Conservation (phyloP, 2,797 vertebrate genomes). For the Heteromormyrus szaboi region DNA sequence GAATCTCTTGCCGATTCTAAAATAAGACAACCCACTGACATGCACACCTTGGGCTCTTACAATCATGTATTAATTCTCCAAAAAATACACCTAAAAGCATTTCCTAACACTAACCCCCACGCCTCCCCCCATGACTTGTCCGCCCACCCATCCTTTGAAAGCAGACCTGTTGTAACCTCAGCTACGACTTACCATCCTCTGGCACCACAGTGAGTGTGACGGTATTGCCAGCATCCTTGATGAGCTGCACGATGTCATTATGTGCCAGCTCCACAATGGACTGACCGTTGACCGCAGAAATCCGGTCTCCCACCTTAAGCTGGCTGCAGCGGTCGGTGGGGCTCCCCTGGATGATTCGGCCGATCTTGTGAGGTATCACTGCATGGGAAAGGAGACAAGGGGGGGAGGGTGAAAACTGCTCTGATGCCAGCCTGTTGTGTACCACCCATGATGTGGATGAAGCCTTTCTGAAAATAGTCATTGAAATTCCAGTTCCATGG, state of each 20-base stretch:
- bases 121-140: not conserved
- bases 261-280: slow-evolving; percentile 90
- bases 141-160: not conserved
- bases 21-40: not conserved
- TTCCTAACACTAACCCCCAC: not conserved
- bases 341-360: slow-evolving; percentile 91
- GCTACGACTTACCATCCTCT: slow-evolving; percentile 75
- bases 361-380: slow-evolving; percentile 98
- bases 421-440: not conserved
- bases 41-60: not conserved
- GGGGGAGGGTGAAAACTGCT: not conserved
- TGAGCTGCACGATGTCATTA: slow-evolving; percentile 92
- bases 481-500: not conserved
- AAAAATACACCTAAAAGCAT: not conserved
- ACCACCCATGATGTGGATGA: not conserved
- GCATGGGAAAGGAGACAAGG: not conserved
- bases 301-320: slow-evolving; percentile 89
- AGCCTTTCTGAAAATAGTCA: not conserved
- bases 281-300: slow-evolving; percentile 87
- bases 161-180: not conserved
- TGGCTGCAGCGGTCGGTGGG: slow-evolving; percentile 84
- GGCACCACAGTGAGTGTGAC: slow-evolving; percentile 91
- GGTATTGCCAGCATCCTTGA: slow-evolving; percentile 85
- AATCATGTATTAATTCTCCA: not conserved
- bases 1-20: not conserved